phyloP scores from a whole-genome alignment of 2,113 vertebrate genomes.

The Chloropsis hardwickii region DNA sequence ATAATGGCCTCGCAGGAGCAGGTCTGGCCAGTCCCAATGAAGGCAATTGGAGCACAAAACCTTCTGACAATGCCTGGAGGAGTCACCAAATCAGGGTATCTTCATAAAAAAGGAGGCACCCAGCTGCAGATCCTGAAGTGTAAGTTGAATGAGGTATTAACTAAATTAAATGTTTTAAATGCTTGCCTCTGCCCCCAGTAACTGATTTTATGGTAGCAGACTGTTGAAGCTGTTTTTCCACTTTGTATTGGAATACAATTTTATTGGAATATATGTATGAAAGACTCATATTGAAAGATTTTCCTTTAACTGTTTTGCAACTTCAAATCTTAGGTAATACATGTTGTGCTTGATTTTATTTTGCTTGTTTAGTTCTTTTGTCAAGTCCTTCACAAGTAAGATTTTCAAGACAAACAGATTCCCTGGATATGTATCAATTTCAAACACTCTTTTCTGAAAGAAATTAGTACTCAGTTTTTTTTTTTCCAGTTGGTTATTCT shows the following conservation, averaged over 20 bases:
- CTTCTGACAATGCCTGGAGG: slow-evolving; percentile 97
- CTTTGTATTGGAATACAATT: neutral
- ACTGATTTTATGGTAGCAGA: neutral
- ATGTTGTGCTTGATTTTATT: neutral
- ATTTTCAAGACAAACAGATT: neutral
- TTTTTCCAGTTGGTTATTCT: neutral
- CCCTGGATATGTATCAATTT: neutral
- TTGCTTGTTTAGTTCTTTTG: neutral
- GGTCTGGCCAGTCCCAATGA: slow-evolving; percentile 93
- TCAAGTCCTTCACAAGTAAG: neutral
- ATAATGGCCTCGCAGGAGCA: slow-evolving; percentile 84
- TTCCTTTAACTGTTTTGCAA: neutral
- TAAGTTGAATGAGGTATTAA: slow-evolving; percentile 72
- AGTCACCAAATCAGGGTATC: slow-evolving; percentile 85
- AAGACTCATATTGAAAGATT: neutral
- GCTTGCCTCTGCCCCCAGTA: neutral
- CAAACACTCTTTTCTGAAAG: neutral
- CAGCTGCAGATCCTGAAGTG: slow-evolving; percentile 93
- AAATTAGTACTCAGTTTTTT: neutral
- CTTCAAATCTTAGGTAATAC: neutral
- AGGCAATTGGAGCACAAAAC: slow-evolving; percentile 96
- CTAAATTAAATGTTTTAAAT: neutral
- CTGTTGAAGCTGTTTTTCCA: neutral
- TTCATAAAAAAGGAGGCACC: slow-evolving; percentile 98
- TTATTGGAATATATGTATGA: neutral